Conservation (phyloP, 1,140 invertebrate genomes). For the Euborellia annulipes region DNA sequence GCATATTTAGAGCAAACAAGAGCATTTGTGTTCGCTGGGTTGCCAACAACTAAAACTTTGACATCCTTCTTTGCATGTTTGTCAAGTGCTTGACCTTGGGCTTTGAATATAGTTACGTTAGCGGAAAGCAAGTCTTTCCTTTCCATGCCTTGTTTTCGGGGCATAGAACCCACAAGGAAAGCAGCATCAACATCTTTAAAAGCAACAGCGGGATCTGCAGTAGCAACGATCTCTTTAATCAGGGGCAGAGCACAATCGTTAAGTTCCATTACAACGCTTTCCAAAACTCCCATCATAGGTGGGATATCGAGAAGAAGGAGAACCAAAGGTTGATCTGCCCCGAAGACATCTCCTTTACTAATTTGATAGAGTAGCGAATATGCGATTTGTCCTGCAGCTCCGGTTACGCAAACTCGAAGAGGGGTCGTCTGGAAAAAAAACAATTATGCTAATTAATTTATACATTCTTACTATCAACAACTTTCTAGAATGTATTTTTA, state of each 20-base stretch:
- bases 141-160: constrained; percentile 96
- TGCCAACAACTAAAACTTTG: constrained; percentile 95
- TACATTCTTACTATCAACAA: too few species aligned
- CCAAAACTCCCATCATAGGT: constrained; percentile 83
- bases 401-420: constrained; percentile 89
- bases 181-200: constrained; percentile 95
- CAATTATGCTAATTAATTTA: too few species aligned
- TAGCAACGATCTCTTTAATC: constrained; percentile 59
- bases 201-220: constrained; percentile 69
- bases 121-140: constrained; percentile 89
- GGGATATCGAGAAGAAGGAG: constrained; percentile 91
- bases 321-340: constrained; percentile 70
- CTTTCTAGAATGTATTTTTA: too few species aligned
- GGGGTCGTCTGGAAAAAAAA: constrained; percentile 46
- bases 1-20: constrained; percentile 91
- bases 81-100: constrained; percentile 83
- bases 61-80: constrained; percentile 87
- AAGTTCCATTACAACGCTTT: constrained; percentile 96
- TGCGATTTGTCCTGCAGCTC: constrained; percentile 96
- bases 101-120: constrained; percentile 98
- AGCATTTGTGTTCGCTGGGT: constrained; percentile 99
- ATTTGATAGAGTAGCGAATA: constrained; percentile 91
- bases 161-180: constrained; percentile 98
- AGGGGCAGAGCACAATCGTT: constrained; percentile 91
- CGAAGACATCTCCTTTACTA: constrained; percentile 94